Evolutionary conservation across 2,888 invertebrate species (phyloP).

Genomic region (Dexiosoma caninum): DNA sequence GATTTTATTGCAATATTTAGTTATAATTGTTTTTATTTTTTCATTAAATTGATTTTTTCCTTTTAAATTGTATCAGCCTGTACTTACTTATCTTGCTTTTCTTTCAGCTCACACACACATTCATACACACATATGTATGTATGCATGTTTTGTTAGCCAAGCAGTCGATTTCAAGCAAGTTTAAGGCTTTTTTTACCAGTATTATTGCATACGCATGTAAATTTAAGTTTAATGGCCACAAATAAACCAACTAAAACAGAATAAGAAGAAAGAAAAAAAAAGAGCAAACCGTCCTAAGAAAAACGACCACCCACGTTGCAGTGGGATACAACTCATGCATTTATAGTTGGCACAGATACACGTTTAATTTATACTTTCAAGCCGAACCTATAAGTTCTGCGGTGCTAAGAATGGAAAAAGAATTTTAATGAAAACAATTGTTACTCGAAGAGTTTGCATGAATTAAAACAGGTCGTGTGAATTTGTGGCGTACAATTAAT

Average conservation of each 20-base stretch:
- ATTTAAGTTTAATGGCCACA: constrained; percentile 58
- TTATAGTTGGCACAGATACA: too few species aligned
- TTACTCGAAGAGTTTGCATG: background rate
- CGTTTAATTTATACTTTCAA: too few species aligned
- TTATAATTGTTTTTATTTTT: background rate
- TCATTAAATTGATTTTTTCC: constrained; percentile 38
- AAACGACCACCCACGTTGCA: constrained; percentile 58
- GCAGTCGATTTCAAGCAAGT: constrained; percentile 24
- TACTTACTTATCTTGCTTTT: background rate
- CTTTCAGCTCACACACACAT: too few species aligned
- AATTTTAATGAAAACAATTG: background rate
- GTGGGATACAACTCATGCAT: too few species aligned
- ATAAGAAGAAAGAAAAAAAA: background rate
- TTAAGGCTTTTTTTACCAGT: constrained; percentile 1
- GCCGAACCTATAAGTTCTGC: background rate
- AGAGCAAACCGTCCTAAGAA: constrained; percentile 1
- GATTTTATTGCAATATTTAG: background rate
- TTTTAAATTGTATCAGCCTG: constrained; percentile 11
- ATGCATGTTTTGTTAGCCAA: background rate
- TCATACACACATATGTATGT: too few species aligned
- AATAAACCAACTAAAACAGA: background rate
- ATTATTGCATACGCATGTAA: constrained; percentile 52
- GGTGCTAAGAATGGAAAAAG: background rate
- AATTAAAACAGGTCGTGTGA: background rate
- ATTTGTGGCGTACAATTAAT: background rate